Evolutionary conservation across 2,797 vertebrate species (phyloP), one percentile per base, ranked within the genome.

Genomic region (Xerus rutilus): DNA sequence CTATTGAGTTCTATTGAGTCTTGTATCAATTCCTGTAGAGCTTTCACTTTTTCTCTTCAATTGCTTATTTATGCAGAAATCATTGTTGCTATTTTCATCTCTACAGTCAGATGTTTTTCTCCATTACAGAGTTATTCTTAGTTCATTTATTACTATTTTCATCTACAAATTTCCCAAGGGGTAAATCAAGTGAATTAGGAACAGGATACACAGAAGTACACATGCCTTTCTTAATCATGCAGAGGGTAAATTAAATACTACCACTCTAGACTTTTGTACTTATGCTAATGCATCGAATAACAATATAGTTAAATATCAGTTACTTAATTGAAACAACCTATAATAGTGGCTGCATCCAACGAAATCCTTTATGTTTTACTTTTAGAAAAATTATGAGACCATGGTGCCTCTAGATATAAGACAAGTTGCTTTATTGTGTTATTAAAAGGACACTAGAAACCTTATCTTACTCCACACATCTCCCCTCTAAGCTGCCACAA

Each of bases 1-100:
- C 23, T 74, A n/a, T 21, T 77, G 70, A 83, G 25, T 82, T 95
- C 28, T 52, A 49, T 59, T 32, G 86, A 69, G 65, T 81, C 47
- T 43, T 90, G 17, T 65, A 39, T 83, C 72, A 96, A 39, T 82
- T 94, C 17, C 67, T 65, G 3, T 1, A 74, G 13, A 9, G 32
- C 1, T 43, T 72, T 72, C 30, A 52, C 49, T 81, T 76, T 86
- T 25, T n/a, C 1, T 74, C 15, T 67, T 87, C 30, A 45, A 21
- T 32, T 7, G 12, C 14, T 64, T 78, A 49, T 79, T 78, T 70
- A 86, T 39, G 5, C 39, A 87, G 35, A 77, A 69, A 59, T 0
- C 14, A 2, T 54, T 87, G 35, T 82, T 92, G 49, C 57, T 90
- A 2, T 94, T 97, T 93, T 95, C 57, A 93, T 87, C n/a, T 87